Conservation (phyloP, 2,888 invertebrate species). For the Scaptomyza flava region DNA sequence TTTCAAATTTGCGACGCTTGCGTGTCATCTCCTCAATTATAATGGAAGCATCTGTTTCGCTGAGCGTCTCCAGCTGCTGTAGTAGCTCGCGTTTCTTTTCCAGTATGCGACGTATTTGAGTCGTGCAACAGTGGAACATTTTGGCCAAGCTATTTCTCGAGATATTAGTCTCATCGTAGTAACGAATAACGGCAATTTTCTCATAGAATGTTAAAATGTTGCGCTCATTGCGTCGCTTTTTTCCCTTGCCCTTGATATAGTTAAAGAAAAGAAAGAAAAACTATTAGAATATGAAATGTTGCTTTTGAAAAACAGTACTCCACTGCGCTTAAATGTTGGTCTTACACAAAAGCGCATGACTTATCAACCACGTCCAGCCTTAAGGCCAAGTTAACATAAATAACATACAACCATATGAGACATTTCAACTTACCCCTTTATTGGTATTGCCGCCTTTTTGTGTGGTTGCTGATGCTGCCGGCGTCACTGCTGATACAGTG, state of each 20-base stretch:
- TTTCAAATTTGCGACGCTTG: slow-evolving; percentile 82
- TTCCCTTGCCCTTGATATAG: slow-evolving; percentile 35
- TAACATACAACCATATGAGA: slow-evolving; percentile 16
- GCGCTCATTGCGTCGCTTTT: slow-evolving; percentile 80
- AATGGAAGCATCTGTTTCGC: slow-evolving; percentile 81
- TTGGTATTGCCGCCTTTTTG: slow-evolving; percentile 46
- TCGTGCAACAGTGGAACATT: slow-evolving; percentile 83
- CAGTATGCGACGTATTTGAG: slow-evolving; percentile 82
- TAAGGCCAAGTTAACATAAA: slow-evolving; percentile 68
- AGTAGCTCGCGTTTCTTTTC: slow-evolving; percentile 81
- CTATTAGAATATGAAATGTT: not conserved
- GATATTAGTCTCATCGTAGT: slow-evolving; percentile 82
- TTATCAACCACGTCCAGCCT: slow-evolving; percentile 58
- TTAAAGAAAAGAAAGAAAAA: not conserved
- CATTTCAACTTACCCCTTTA: slow-evolving; percentile 71
- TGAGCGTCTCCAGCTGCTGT: slow-evolving; percentile 78
- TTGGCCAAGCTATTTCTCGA: slow-evolving; percentile 82
- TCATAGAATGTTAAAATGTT: slow-evolving; percentile 82
- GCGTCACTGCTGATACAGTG: slow-evolving; percentile 15
- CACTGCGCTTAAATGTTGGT: slow-evolving; percentile 24
- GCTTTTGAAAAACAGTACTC: not conserved
- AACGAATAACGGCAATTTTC: slow-evolving; percentile 83
- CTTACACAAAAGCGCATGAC: slow-evolving; percentile 41
- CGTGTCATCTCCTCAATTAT: slow-evolving; percentile 83
- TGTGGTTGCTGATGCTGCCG: slow-evolving; percentile 41